Evolutionary conservation across 2,113 vertebrate genomes (phyloP).

Genomic region (Carassius carassius): DNA sequence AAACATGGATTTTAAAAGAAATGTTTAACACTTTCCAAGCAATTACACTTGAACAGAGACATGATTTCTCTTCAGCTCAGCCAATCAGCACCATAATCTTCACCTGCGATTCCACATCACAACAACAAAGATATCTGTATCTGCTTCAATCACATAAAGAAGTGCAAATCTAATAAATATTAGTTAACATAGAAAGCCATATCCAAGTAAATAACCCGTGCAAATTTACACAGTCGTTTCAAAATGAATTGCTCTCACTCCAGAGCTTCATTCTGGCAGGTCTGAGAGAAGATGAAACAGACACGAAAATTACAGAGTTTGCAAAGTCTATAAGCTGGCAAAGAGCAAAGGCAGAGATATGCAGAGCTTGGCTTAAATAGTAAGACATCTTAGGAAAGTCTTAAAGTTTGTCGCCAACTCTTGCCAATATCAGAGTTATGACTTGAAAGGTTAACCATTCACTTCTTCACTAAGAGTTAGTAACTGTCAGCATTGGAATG

Average conservation of each 20-base stretch:
- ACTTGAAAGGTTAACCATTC: not conserved
- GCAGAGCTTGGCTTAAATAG: slow-evolving; percentile 17
- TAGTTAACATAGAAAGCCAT: not conserved
- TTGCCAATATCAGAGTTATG: not conserved
- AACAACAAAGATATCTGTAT: not conserved
- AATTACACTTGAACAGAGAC: not conserved
- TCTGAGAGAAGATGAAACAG: not conserved
- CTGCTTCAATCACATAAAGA: not conserved
- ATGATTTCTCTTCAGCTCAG: not conserved
- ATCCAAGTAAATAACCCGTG: not conserved
- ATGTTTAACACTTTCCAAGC: not conserved
- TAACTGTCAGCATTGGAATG: not conserved
- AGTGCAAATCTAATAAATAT: not conserved
- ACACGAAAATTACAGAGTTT: not conserved
- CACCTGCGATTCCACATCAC: not conserved
- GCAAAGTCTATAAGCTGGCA: slow-evolving; percentile 2
- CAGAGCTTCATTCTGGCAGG: not conserved
- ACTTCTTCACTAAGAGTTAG: not conserved
- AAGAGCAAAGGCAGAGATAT: not conserved
- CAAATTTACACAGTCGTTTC: not conserved
- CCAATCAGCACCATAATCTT: not conserved
- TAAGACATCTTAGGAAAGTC: slow-evolving; percentile 12
- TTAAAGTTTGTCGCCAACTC: not conserved
- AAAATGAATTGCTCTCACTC: not conserved
- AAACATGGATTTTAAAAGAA: not conserved